phyloP scores from a whole-genome alignment of 2,797 vertebrate genomes.

The Xenopus petersii region DNA sequence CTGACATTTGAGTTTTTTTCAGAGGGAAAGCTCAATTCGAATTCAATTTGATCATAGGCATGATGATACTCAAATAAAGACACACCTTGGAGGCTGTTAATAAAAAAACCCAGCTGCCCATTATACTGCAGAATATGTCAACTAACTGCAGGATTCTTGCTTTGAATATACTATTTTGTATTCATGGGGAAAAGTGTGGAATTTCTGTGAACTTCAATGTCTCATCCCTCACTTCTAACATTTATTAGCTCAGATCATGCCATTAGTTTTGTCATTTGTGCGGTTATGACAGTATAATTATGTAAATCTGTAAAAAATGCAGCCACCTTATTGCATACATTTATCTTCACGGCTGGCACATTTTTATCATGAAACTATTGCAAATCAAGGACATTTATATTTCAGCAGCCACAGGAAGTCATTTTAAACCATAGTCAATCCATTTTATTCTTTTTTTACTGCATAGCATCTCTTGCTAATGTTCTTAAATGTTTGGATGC shows the following conservation, averaged over 20 bases:
- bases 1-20: no score
- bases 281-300: conserved; percentile 40
- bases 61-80: no score
- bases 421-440: conserved; percentile 19
- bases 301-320: conserved; percentile 31
- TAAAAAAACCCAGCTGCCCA: no score
- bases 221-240: conserved; percentile 10
- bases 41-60: no score
- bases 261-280: conserved; percentile 34
- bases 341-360: conserved; percentile 6
- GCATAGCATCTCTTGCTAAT: neutral
- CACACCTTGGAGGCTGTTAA: no score
- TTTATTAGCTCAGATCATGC: conserved; percentile 23
- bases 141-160: no score
- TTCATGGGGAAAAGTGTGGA: no score
- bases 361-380: conserved; percentile 21
- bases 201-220: no score
- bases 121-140: no score
- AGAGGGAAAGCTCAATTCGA: no score
- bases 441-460: neutral
- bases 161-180: no score
- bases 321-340: conserved; percentile 29
- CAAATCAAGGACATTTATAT: conserved; percentile 20
- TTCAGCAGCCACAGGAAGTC: conserved; percentile 18
- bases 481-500: no score